Evolutionary conservation across 2,113 vertebrate genomes (phyloP).

Genomic region (Phalacrocorax carbo): DNA sequence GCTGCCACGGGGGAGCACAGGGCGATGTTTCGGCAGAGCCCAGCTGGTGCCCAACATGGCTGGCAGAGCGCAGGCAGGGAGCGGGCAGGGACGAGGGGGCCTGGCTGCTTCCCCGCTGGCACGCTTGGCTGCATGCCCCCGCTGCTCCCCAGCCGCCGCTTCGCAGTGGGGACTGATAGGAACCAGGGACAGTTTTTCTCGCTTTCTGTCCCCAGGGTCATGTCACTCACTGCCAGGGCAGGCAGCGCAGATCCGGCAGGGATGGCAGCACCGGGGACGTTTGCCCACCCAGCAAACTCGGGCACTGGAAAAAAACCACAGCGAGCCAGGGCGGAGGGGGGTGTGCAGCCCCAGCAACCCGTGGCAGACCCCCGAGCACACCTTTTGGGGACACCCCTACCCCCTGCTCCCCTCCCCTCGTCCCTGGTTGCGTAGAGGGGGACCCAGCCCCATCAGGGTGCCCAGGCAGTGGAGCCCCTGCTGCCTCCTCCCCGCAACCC

Average conservation of each 20-base stretch:
- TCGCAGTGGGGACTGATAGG: background rate
- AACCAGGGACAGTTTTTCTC: slow-evolving; percentile 48
- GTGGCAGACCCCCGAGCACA: background rate
- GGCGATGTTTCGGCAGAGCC: background rate
- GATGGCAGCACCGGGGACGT: background rate
- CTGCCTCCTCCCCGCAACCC: background rate
- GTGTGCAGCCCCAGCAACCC: background rate
- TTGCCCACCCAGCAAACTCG: background rate
- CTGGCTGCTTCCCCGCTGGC: background rate
- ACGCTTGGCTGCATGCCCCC: rapidly evolving
- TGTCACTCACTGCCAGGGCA: slow-evolving; percentile 20
- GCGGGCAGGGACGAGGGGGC: background rate
- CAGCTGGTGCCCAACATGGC: background rate
- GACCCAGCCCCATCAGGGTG: background rate
- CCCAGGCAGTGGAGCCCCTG: background rate
- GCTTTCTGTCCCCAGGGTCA: slow-evolving; percentile 26
- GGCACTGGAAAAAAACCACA: background rate
- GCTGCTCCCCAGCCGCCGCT: slow-evolving; percentile 21
- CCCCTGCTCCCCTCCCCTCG: rapidly evolving
- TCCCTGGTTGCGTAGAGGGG: background rate
- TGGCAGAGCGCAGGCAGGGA: background rate
- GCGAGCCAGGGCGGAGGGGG: rapidly evolving
- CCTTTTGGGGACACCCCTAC: background rate
- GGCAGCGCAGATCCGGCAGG: background rate
- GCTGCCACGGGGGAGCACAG: background rate